A percentile compares a stretch with the other conserved stretches of the same genome.
These are phyloP conservation scores for Dicranocentrus wangi DNA, from an alignment of 2,888 invertebrate genomes.

Conservation along the genomic window DNA sequence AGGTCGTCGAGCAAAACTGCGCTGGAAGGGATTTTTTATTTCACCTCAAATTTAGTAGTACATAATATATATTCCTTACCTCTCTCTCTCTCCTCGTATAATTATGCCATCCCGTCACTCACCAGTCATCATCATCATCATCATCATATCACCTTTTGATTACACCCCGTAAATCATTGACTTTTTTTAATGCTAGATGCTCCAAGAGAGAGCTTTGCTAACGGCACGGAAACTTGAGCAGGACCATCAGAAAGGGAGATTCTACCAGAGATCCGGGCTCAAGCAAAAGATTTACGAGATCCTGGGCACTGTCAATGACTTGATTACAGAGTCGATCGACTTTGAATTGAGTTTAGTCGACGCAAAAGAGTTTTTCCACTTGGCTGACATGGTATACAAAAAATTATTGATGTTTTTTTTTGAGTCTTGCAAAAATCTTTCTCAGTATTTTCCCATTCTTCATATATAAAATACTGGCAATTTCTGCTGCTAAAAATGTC, in stretches of 20 bases:
- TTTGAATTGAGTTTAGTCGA: constrained; percentile 59
- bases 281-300: constrained; percentile 63
- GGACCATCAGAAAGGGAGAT: constrained; percentile 54
- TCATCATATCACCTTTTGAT: not conserved
- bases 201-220: constrained; percentile 62
- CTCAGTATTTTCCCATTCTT: no score
- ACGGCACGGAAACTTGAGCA: constrained; percentile 58
- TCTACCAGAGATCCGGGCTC: constrained; percentile 59
- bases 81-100: no score
- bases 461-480: no score
- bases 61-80: no score
- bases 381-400: constrained; percentile 55
- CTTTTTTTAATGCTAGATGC: constrained; percentile 15
- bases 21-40: no score
- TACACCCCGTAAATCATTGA: not conserved
- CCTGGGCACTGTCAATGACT: constrained; percentile 64
- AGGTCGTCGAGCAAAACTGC: not conserved
- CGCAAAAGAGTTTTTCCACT: constrained; percentile 64
- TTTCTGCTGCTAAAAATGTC: not conserved
- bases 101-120: no score
- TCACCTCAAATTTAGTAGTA: no score
- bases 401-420: no score
- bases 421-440: constrained; percentile 2
- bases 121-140: not conserved
- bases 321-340: constrained; percentile 63